These are phyloP conservation scores for Xiphophorus maculatus DNA, from an alignment of 2,113 vertebrate genomes.

Conservation along the genomic window DNA sequence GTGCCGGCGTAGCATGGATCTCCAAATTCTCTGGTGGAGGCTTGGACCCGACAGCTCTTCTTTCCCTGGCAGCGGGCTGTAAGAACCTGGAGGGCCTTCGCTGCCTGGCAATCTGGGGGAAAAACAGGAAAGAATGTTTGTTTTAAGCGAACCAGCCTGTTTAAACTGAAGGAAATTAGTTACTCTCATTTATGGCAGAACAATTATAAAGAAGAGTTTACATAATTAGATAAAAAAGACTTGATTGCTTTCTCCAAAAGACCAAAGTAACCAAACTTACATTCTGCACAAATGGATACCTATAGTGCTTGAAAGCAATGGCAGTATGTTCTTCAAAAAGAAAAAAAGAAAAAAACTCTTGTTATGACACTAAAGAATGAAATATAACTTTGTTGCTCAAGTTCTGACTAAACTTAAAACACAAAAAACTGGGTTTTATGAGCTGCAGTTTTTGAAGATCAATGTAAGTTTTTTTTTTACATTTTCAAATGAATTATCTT, in stretches of 20 bases:
- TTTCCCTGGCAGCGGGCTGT: constrained; percentile 86
- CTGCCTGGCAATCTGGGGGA: constrained; percentile 85
- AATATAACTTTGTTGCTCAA: not conserved
- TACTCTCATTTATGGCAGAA: not conserved
- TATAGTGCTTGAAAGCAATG: not conserved
- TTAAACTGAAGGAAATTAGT: not conserved
- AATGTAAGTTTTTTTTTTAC: too few species aligned
- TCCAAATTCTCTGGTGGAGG: constrained; percentile 87
- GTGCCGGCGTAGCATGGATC: constrained; percentile 90
- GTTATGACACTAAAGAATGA: not conserved
- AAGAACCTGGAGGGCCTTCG: constrained; percentile 83
- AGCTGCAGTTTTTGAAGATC: too few species aligned
- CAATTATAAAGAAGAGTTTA: not conserved
- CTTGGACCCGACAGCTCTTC: constrained; percentile 85
- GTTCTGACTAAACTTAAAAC: not conserved
- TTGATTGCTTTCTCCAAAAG: not conserved
- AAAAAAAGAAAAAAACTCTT: not conserved
- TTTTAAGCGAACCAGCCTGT: not conserved
- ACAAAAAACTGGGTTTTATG: too few species aligned
- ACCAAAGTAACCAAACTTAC: not conserved
- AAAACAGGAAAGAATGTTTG: not conserved
- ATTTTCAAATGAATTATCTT: too few species aligned
- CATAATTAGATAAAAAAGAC: not conserved
- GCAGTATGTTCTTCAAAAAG: not conserved
- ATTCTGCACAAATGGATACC: not conserved